Conservation (phyloP, 2,888 invertebrate genomes). For the Drosophila yooni region DNA sequence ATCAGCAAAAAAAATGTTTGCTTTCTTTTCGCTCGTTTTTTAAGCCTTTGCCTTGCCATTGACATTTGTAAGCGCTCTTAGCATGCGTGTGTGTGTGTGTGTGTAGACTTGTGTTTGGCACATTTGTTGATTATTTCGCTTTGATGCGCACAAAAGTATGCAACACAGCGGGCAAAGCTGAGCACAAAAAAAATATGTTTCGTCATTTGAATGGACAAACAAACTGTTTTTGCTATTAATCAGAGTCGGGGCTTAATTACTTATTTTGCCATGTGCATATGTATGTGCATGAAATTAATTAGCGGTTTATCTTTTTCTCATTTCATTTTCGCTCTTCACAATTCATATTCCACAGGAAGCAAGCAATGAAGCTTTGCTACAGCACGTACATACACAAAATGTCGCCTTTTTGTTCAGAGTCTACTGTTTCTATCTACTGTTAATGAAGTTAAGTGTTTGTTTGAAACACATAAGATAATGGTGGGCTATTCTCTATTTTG, state of each 20-base stretch:
- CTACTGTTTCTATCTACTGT: no score
- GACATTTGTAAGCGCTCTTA: constrained; percentile 66
- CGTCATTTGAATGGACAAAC: constrained; percentile 63
- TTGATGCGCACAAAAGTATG: constrained; percentile 76
- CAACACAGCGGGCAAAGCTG: constrained; percentile 39
- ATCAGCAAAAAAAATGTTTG: constrained; percentile 16
- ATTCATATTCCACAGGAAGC: constrained; percentile 26
- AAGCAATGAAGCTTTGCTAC: constrained; percentile 4
- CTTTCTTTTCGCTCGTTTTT: constrained; percentile 35
- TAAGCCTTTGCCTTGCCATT: constrained; percentile 57
- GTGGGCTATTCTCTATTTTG: neutral
- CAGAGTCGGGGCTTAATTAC: constrained; percentile 75
- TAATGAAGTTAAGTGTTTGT: neutral
- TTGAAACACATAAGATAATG: neutral
- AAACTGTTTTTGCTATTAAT: constrained; percentile 69
- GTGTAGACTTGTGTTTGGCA: constrained; percentile 45
- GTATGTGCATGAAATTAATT: constrained; percentile 70
- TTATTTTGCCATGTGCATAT: constrained; percentile 57
- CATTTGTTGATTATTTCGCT: constrained; percentile 79
- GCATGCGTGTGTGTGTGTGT: constrained; percentile 23
- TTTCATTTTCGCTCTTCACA: neutral
- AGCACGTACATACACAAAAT: neutral
- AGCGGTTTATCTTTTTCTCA: constrained; percentile 47
- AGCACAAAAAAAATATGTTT: constrained; percentile 43
- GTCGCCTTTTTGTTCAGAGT: neutral